Conservation (phyloP, 2,888 invertebrate genomes). For the Acronicta leporina region DNA sequence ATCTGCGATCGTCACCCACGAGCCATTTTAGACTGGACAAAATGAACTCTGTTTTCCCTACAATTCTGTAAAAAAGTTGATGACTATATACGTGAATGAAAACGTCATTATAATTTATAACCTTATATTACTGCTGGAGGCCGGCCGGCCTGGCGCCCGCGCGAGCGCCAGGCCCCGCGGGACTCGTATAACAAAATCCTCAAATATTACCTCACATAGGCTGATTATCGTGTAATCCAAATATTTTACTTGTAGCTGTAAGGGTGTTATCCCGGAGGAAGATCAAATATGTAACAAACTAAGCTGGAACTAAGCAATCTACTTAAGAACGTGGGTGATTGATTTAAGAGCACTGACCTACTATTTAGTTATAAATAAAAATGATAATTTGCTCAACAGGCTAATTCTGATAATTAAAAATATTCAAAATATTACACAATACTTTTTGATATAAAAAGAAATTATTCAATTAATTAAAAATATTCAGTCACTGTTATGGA, state of each 20-base stretch:
- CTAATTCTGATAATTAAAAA: no score
- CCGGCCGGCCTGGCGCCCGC: background rate
- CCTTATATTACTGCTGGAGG: background rate
- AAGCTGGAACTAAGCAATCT: background rate
- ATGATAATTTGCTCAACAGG: no score
- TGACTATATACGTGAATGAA: background rate
- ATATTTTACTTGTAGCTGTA: background rate
- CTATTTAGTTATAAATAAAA: no score
- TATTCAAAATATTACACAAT: no score
- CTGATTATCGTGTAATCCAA: background rate
- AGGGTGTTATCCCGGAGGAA: background rate
- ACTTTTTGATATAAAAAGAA: no score
- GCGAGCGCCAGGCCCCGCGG: slow-evolving; percentile 11
- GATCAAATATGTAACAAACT: background rate
- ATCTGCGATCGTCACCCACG: no score
- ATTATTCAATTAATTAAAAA: no score
- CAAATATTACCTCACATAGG: slow-evolving; percentile 8
- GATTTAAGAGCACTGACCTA: no score
- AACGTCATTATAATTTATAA: slow-evolving; percentile 5
- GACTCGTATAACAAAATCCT: slow-evolving; percentile 31
- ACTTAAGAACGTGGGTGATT: no score
- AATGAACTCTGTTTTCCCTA: no score
- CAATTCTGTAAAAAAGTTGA: background rate
- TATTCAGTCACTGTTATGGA: no score
- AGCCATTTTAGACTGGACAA: no score